Evolutionary conservation across 2,888 invertebrate genomes (phyloP).

Genomic region (Eupithecia subumbrata): DNA sequence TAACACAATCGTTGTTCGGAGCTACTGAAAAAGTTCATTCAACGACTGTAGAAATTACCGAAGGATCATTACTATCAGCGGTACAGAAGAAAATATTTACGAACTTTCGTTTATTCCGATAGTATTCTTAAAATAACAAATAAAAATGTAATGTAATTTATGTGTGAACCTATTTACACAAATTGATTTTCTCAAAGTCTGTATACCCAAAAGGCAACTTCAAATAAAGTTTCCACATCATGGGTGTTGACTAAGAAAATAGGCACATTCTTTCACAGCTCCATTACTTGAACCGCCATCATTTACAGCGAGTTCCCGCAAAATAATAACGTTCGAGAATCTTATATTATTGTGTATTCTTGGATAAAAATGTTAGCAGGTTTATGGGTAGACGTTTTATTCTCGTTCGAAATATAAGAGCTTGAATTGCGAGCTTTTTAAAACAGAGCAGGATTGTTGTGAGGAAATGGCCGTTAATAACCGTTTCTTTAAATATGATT

Average conservation of each 20-base stretch:
- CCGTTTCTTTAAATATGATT: not conserved
- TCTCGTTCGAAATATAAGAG: not conserved
- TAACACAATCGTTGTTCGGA: too few species aligned
- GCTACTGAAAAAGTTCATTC: too few species aligned
- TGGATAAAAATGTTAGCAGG: slow-evolving; percentile 28
- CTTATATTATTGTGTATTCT: slow-evolving; percentile 29
- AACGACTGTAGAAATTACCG: too few species aligned
- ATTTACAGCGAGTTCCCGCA: slow-evolving; percentile 33
- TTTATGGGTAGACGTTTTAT: slow-evolving; percentile 18
- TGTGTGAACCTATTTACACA: too few species aligned
- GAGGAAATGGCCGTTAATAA: not conserved
- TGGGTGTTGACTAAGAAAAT: slow-evolving; percentile 28
- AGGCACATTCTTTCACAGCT: slow-evolving; percentile 31
- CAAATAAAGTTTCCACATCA: slow-evolving; percentile 9
- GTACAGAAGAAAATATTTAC: not conserved
- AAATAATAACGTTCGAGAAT: slow-evolving; percentile 34
- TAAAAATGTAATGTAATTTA: too few species aligned
- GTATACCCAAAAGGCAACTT: not conserved
- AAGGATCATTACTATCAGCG: not conserved
- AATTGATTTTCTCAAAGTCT: not conserved
- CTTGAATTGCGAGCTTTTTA: not conserved
- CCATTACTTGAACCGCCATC: slow-evolving; percentile 30
- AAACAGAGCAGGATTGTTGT: not conserved
- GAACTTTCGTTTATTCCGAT: not conserved
- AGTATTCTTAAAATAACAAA: too few species aligned